Percentiles rank a stretch among this genome's conserved stretches.
phyloP scores from a whole-genome alignment of 1,140 invertebrate genomes.

The Sitobion miscanthi region DNA sequence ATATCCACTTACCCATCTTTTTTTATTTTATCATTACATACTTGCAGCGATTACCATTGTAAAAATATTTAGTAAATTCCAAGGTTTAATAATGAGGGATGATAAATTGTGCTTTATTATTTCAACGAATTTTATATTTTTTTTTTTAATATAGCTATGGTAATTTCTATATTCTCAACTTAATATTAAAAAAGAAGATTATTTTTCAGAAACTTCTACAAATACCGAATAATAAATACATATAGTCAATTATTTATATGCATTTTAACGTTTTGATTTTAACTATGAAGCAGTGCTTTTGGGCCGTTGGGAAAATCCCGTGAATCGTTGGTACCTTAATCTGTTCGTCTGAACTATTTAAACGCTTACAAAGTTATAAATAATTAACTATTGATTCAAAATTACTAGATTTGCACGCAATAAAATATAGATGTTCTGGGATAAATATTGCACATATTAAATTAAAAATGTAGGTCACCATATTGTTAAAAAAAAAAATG shows the following conservation, averaged over 20 bases:
- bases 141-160: too few species aligned
- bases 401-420: not conserved
- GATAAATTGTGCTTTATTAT: not conserved
- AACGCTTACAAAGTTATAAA: not conserved
- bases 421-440: not conserved
- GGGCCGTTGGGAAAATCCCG: not conserved
- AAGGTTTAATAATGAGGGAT: not conserved
- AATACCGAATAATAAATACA: not conserved
- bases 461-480: not conserved
- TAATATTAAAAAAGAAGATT: not conserved
- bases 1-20: not conserved
- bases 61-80: not conserved
- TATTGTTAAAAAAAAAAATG: not conserved
- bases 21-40: not conserved
- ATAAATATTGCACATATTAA: constrained; percentile 7
- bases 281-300: too few species aligned
- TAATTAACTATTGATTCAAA: not conserved
- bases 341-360: not conserved
- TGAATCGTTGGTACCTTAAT: not conserved
- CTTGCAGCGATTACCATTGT: not conserved
- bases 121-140: too few species aligned
- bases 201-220: not conserved
- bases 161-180: too few species aligned
- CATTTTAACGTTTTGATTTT: not conserved
- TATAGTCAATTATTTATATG: not conserved